Conservation (phyloP, 2,797 vertebrate species). For the Silurus aristotelis region DNA sequence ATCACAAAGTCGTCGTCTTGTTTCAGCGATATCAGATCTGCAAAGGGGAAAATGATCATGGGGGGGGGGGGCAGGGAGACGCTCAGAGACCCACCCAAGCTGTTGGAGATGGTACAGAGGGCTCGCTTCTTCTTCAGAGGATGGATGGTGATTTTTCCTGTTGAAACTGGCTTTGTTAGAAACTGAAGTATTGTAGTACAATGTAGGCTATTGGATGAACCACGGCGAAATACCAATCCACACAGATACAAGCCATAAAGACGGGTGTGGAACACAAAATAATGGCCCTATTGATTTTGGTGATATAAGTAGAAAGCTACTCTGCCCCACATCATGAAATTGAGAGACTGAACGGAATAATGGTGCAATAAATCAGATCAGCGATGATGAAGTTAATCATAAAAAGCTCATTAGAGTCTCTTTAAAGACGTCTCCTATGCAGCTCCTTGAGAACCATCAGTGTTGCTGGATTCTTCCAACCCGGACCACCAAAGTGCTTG, state of each 20-base stretch:
- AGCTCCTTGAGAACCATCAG: background rate
- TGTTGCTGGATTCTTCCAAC: background rate
- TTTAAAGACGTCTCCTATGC: background rate
- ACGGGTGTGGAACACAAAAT: constrained; percentile 61
- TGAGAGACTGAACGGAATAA: background rate
- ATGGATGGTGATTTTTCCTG: constrained; percentile 57
- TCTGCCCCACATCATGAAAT: background rate
- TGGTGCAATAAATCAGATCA: background rate
- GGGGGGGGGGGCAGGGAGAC: constrained; percentile 67
- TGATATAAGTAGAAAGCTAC: fast-evolving
- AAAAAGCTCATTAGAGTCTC: background rate
- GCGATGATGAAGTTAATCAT: background rate
- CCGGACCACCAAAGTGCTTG: background rate
- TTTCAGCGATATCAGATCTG: constrained; percentile 25
- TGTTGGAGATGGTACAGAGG: constrained; percentile 63
- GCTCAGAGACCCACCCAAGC: constrained; percentile 56
- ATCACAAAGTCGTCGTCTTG: constrained; percentile 34
- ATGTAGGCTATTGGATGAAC: constrained; percentile 67
- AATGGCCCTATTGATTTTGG: background rate
- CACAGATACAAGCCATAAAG: constrained; percentile 66
- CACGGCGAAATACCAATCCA: constrained; percentile 71
- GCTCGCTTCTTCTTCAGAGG: constrained; percentile 71
- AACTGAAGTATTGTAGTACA: constrained; percentile 64
- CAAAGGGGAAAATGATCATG: background rate
- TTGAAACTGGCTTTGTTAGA: constrained; percentile 51